These are phyloP conservation scores for Galerucella nymphaeae DNA, from an alignment of 2,888 invertebrate genomes.

Conservation along the genomic window DNA sequence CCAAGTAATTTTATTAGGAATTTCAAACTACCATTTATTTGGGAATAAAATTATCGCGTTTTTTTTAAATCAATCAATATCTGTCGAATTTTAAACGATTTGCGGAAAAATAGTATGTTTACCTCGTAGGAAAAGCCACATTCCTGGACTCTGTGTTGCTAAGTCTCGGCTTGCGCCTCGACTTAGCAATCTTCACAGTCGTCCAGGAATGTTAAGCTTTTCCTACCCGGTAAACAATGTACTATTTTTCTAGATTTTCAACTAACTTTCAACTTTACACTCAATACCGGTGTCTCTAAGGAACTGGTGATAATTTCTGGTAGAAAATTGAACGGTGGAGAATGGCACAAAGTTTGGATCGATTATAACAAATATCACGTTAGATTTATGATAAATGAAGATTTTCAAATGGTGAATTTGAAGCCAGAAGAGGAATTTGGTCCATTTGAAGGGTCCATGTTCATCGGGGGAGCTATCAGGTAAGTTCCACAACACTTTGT, in stretches of 20 bases:
- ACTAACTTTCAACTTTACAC: slow-evolving; percentile 88
- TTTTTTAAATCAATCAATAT: no score
- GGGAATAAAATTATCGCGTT: no score
- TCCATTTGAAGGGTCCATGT: slow-evolving; percentile 93
- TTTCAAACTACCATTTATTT: no score
- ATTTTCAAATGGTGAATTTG: slow-evolving; percentile 88
- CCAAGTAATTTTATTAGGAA: no score
- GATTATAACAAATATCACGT: slow-evolving; percentile 95
- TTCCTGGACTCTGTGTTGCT: no score
- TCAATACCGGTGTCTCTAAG: slow-evolving; percentile 85
- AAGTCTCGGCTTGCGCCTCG: no score
- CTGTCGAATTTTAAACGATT: no score
- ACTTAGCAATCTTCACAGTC: no score
- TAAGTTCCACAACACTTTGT: slow-evolving; percentile 66
- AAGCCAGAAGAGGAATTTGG: slow-evolving; percentile 89
- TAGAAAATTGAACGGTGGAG: slow-evolving; percentile 87
- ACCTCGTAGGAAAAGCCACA: no score
- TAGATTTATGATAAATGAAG: slow-evolving; percentile 91
- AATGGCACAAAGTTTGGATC: slow-evolving; percentile 97
- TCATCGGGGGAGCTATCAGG: slow-evolving; percentile 93
- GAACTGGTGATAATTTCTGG: slow-evolving; percentile 86
- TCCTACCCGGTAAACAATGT: no score
- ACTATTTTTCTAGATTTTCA: slow-evolving; percentile 77
- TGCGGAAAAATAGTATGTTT: no score
- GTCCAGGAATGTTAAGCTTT: no score